Percentiles rank a stretch among this genome's conserved stretches.
phyloP scores from a whole-genome alignment of 2,113 vertebrate species.

The Coregonus clupeaformis region DNA sequence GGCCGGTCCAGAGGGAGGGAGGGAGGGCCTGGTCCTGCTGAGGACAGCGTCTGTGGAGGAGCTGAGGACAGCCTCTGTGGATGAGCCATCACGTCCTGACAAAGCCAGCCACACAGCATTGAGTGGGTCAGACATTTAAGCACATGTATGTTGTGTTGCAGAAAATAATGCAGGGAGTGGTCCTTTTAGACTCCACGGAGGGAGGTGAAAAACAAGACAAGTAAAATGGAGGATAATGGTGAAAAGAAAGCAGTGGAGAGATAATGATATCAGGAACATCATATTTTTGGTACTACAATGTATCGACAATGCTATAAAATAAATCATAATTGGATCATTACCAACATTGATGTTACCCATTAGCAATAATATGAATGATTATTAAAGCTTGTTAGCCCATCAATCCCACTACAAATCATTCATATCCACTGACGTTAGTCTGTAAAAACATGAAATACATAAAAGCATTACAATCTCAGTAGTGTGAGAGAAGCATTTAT shows the following conservation, averaged over 20 bases:
- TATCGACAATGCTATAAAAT: neutral
- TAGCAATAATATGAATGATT: conserved; percentile 17
- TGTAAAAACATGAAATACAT: conserved; percentile 20
- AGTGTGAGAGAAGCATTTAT: neutral
- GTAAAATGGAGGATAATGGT: conserved; percentile 20
- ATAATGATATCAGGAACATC: conserved; percentile 12
- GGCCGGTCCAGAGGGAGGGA: neutral
- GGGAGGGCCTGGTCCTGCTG: conserved; percentile 7
- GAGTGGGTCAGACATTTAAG: conserved; percentile 48
- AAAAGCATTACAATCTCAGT: neutral
- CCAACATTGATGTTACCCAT: conserved; percentile 8
- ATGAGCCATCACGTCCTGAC: conserved; percentile 26
- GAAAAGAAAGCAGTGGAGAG: conserved; percentile 14
- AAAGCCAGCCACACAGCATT: conserved; percentile 33
- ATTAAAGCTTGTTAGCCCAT: conserved; percentile 4
- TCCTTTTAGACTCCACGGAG: conserved; percentile 1
- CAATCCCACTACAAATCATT: conserved; percentile 19
- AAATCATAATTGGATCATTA: conserved; percentile 11
- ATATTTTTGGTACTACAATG: neutral
- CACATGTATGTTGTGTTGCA: conserved; percentile 27
- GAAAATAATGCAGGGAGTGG: conserved; percentile 19
- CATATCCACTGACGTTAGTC: conserved; percentile 19
- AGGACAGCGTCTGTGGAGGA: too few species aligned
- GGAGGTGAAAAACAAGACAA: conserved; percentile 12
- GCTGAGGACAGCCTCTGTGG: neutral